Evolutionary conservation across 2,888 invertebrate genomes (phyloP).

Genomic region (Odontocolon sp.): DNA sequence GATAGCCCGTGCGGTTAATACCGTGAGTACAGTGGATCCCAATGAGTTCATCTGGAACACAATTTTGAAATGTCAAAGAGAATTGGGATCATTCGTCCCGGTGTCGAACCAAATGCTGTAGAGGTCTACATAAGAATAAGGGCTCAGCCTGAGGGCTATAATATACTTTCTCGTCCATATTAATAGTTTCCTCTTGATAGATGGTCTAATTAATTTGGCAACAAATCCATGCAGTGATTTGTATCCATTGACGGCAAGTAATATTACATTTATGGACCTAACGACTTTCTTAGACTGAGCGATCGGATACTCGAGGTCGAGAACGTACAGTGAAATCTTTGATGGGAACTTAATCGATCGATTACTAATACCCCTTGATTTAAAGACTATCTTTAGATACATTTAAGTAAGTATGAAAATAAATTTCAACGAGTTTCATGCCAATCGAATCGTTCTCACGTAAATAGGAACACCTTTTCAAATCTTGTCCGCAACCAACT

Average conservation of each 20-base stretch:
- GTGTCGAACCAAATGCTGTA: background rate
- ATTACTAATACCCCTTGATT: too few relatives aligned
- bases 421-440: too few relatives aligned
- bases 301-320: too few relatives aligned
- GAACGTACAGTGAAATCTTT: too few relatives aligned
- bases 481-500: background rate
- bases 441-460: background rate
- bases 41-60: slow-evolving; percentile 85
- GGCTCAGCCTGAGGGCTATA: background rate
- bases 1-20: slow-evolving; percentile 90
- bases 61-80: slow-evolving; percentile 25
- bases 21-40: slow-evolving; percentile 93
- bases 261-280: too few relatives aligned
- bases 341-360: too few relatives aligned
- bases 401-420: too few relatives aligned
- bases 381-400: too few relatives aligned
- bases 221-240: slow-evolving; percentile 15
- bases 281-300: too few relatives aligned
- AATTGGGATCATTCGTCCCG: background rate
- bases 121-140: background rate
- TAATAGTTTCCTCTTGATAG: background rate
- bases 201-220: background rate
- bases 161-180: slow-evolving; percentile 1
- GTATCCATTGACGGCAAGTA: slow-evolving; percentile 2
- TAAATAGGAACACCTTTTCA: background rate